Evolutionary conservation across 2,797 vertebrate species (phyloP).

Genomic region (Valencia hispanica): DNA sequence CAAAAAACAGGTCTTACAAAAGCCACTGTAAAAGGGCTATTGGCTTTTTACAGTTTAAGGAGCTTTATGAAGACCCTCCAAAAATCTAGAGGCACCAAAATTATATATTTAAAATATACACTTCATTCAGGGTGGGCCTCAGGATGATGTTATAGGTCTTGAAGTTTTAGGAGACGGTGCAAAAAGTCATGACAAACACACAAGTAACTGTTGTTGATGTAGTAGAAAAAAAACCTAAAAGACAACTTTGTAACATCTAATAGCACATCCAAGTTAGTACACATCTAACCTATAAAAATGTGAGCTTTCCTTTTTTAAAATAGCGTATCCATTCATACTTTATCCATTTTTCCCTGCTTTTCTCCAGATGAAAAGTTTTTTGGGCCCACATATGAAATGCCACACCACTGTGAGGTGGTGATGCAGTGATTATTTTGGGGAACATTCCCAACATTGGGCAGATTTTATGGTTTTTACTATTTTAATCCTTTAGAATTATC

Average conservation of each 20-base stretch:
- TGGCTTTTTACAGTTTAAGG: background rate
- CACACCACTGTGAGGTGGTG: background rate
- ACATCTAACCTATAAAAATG: background rate
- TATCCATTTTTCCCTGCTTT: background rate
- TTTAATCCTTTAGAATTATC: background rate
- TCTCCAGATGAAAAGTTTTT: background rate
- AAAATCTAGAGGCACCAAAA: background rate
- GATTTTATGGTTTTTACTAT: constrained; percentile 1
- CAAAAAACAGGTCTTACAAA: background rate
- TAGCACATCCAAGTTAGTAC: background rate
- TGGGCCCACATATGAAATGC: background rate
- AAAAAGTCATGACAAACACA: background rate
- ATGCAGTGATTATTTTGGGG: background rate
- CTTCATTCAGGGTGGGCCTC: too few relatives aligned
- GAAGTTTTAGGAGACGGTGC: background rate
- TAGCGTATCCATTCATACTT: background rate
- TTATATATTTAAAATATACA: background rate
- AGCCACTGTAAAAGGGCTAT: background rate
- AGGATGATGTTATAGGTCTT: background rate
- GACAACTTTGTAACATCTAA: background rate
- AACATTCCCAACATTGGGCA: background rate
- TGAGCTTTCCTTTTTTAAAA: background rate
- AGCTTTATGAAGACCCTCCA: background rate
- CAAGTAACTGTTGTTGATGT: background rate
- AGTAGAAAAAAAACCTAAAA: background rate